Evolutionary conservation across 1,140 invertebrate genomes (phyloP).

Genomic region (Drosophila jambulina): DNA sequence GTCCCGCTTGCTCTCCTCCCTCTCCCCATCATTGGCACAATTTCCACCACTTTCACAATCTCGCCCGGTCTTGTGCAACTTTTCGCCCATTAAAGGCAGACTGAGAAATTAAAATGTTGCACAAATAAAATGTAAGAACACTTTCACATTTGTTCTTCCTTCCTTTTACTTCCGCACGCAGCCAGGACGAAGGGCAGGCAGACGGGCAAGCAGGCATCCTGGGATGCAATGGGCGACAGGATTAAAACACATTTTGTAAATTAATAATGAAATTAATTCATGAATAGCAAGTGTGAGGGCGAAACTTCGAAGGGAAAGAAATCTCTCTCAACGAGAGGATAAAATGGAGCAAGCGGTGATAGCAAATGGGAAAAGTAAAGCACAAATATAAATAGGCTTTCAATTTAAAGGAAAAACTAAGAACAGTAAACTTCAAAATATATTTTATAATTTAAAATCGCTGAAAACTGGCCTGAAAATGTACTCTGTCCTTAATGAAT

Average conservation of each 20-base stretch:
- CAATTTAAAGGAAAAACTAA: background rate
- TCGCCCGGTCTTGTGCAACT: conserved; percentile 1
- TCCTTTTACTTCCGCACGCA: background rate
- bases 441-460: background rate
- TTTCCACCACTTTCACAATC: conserved; percentile 1
- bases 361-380: background rate
- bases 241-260: conserved; percentile 48
- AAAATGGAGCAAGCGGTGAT: background rate
- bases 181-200: background rate
- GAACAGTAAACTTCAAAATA: background rate
- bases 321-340: conserved; percentile 3
- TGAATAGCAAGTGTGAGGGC: conserved; percentile 21
- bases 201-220: conserved; percentile 11
- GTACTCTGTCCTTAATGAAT: background rate
- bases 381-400: background rate
- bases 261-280: conserved; percentile 65
- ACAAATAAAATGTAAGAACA: conserved; percentile 62
- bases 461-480: background rate
- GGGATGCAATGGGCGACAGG: conserved; percentile 24
- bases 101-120: conserved; percentile 64
- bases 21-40: background rate
- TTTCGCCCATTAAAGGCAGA: conserved; percentile 41
- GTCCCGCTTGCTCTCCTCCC: background rate
- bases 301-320: background rate
- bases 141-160: conserved; percentile 28